Evolutionary conservation across 2,113 vertebrate genomes (phyloP).

Genomic region (Indicator indicator): DNA sequence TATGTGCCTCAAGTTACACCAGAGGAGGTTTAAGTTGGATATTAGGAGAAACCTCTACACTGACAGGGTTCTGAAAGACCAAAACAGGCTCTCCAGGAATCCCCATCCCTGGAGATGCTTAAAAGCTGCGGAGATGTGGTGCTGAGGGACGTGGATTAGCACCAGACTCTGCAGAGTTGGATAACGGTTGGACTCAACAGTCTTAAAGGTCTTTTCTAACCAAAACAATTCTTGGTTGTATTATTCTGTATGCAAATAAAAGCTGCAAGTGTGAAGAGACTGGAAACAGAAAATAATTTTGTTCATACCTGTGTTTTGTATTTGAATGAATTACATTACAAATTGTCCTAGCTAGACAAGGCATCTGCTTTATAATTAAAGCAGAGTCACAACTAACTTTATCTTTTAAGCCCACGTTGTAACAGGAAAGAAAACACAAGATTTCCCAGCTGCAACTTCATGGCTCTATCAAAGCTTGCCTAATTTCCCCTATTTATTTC

Average conservation of each 20-base stretch:
- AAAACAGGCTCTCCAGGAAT: too few species aligned
- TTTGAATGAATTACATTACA: slow-evolving; percentile 23
- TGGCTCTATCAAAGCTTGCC: slow-evolving; percentile 1
- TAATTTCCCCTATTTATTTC: slow-evolving; percentile 39
- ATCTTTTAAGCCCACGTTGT: slow-evolving; percentile 37
- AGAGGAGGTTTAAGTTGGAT: too few species aligned
- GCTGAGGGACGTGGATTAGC: too few species aligned
- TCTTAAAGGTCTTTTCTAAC: too few species aligned
- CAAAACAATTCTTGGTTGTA: too few species aligned
- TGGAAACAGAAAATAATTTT: neutral
- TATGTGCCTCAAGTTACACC: neutral
- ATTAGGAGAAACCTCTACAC: too few species aligned
- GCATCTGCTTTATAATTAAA: slow-evolving; percentile 48
- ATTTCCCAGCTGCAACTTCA: slow-evolving; percentile 13
- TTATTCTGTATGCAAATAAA: neutral
- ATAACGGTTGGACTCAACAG: too few species aligned
- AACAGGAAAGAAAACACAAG: slow-evolving; percentile 37
- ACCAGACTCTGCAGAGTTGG: too few species aligned
- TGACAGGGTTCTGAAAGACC: too few species aligned
- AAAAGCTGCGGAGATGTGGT: too few species aligned
- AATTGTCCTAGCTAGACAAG: slow-evolving; percentile 13
- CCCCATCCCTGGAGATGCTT: too few species aligned
- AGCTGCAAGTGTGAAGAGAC: neutral
- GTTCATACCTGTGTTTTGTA: slow-evolving; percentile 3
- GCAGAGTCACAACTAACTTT: slow-evolving; percentile 26